Base-by-base conservation (phyloP, 2,797 vertebrate species). In the Ispidina picta region DNA sequence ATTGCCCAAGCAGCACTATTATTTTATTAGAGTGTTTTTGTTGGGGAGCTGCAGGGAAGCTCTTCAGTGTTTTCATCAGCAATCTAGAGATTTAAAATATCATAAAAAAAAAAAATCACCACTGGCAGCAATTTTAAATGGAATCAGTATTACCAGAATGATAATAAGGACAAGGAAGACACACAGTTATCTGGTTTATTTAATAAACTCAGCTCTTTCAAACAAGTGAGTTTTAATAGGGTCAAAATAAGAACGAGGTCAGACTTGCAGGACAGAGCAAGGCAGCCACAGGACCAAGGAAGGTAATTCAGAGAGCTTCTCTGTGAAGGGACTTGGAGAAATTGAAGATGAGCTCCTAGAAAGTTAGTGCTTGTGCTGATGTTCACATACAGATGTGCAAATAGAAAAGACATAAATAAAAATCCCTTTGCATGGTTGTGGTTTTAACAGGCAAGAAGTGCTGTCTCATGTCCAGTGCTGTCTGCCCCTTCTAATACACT, bases 21-120 rank as follows among this genome's bases (percentile, higher is more conserved):
- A 56, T 73, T 88, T 93, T 88, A 83, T 76, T 62, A 88, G n/a
- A 37, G 26, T 58, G 46, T 66, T 93, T 90, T 75, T 86, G 60
- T 8, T 76, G 56, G 35, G 66, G 44, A 90, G 37, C 90, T 84
- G 51, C 3, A 0, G 60, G n/a, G 31, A 88, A 39, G 51, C 59
- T 89, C n/a, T 79, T 56, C 74, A 66, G 26, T 35, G 54, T 73
- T 94, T 84, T 94, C 62, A 74, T 74, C 71, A 76, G 25, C 20
- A 44, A 63, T 52, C 55, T 59, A 55, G 64, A 51, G 74, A 41
- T 26, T 92, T 89, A 58, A 78, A 77, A 75, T 9, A 43, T 83
- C 75, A 55, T 33, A 65, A 85, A 41, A 69, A 85, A 89, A 46
- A 25, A n/a, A 84, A 82, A 88, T 84, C 62, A 59, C 41, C 11